Conservation (phyloP, 2,888 invertebrate species). For the Sympetrum striolatum region DNA sequence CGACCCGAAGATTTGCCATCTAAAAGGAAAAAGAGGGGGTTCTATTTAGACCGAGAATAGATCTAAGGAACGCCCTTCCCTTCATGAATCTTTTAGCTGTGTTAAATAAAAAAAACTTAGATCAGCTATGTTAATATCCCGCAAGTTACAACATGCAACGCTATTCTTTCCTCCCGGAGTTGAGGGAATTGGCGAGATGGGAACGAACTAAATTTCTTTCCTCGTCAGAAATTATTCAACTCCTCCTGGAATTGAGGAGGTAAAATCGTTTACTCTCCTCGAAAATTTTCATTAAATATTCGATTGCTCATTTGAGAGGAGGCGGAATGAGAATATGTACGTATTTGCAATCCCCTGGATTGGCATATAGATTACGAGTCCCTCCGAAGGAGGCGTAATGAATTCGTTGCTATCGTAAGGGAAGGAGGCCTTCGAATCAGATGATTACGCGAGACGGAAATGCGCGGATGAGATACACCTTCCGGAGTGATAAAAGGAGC, state of each 20-base stretch:
- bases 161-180: no score
- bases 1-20: not conserved
- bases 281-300: slow-evolving; percentile 27
- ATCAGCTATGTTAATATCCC: no score
- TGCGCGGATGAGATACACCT: slow-evolving; percentile 26
- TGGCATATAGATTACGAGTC: slow-evolving; percentile 21
- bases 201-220: no score
- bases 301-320: slow-evolving; percentile 11
- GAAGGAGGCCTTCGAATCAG: slow-evolving; percentile 14
- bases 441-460: slow-evolving; percentile 23
- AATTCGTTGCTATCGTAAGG: slow-evolving; percentile 3
- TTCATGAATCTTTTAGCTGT: no score
- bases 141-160: no score
- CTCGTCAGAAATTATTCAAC: no score
- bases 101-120: no score
- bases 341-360: not conserved
- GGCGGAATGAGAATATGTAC: not conserved
- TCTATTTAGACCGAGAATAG: not conserved
- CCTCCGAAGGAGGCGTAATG: not conserved
- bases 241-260: not conserved
- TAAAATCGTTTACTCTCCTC: not conserved
- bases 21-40: not conserved
- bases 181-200: no score
- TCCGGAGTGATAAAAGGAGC: slow-evolving; percentile 36
- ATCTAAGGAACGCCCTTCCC: no score